A percentile compares a stretch with the other conserved stretches of the same genome.
These are phyloP conservation scores for Malurus cyaneus DNA, from an alignment of 2,113 vertebrate species.

Conservation along the genomic window DNA sequence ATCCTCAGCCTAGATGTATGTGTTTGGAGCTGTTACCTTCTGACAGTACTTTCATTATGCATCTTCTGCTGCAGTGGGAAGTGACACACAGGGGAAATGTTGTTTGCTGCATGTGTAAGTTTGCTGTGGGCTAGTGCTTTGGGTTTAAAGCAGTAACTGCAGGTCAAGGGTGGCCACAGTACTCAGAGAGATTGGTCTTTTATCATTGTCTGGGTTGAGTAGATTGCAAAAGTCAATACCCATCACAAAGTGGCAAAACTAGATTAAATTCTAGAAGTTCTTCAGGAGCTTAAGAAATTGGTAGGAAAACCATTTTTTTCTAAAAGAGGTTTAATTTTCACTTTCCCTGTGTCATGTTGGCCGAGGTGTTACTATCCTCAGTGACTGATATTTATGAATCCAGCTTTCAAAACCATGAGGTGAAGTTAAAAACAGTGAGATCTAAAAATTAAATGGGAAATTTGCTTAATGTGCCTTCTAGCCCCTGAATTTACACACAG, in stretches of 20 bases:
- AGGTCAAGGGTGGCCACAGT: neutral
- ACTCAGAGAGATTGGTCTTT: neutral
- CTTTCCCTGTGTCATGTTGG: neutral
- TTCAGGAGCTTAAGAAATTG: neutral
- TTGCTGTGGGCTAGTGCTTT: neutral
- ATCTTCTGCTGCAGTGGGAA: neutral
- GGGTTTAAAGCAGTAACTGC: neutral
- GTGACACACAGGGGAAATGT: rapidly evolving
- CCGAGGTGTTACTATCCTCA: neutral
- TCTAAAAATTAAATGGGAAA: neutral
- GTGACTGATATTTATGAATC: neutral
- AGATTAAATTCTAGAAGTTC: neutral
- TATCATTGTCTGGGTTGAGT: neutral
- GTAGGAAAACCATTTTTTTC: neutral
- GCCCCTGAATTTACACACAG: neutral
- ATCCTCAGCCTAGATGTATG: constrained; percentile 24
- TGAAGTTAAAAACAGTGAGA: neutral
- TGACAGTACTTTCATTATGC: neutral
- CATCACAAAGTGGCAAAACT: neutral
- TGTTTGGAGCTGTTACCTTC: neutral
- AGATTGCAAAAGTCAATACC: neutral
- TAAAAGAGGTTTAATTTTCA: neutral
- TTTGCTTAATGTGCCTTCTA: neutral
- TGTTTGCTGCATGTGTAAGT: neutral
- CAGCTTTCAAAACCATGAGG: neutral